A percentile compares a stretch with the other conserved stretches of the same genome.
Evolutionary conservation across 2,113 vertebrate species (phyloP).

Genomic region (Anolis carolinensis): DNA sequence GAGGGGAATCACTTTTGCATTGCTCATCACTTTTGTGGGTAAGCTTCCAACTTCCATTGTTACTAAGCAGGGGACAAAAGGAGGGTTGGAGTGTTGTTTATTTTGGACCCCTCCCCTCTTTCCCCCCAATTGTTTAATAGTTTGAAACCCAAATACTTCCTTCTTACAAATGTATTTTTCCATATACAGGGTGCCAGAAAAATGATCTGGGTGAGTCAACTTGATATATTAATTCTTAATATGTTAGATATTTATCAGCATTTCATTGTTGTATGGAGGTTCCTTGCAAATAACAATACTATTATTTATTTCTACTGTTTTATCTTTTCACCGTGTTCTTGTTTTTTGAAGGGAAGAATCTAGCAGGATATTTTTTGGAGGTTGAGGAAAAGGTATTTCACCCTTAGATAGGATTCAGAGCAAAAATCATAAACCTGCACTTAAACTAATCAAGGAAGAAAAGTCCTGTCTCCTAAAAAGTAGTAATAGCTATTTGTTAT

Average conservation of each 20-base stretch:
- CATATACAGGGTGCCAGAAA: slow-evolving; percentile 59
- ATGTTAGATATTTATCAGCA: not conserved
- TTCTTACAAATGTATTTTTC: slow-evolving; percentile 21
- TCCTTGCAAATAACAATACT: too few relatives aligned
- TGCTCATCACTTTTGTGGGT: slow-evolving; percentile 53
- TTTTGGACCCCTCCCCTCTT: not conserved
- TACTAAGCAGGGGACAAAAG: fast-evolving
- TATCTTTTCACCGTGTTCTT: too few relatives aligned
- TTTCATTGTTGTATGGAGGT: not conserved
- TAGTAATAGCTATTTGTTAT: not conserved
- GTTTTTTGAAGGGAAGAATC: too few relatives aligned
- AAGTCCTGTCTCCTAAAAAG: not conserved
- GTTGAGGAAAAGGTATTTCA: fast-evolving
- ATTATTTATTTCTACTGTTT: too few relatives aligned
- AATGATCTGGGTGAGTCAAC: slow-evolving; percentile 51
- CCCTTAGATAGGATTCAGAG: not conserved
- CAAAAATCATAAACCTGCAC: not conserved
- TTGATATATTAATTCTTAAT: not conserved
- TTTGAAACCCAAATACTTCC: not conserved
- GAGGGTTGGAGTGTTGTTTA: not conserved
- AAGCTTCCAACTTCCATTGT: slow-evolving; percentile 46
- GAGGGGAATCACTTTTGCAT: slow-evolving; percentile 79
- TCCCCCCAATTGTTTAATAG: not conserved
- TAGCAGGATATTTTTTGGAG: too few relatives aligned
- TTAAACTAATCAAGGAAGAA: too few relatives aligned